Conservation (phyloP, 2,113 vertebrate genomes). For the Anolis sagrei region DNA sequence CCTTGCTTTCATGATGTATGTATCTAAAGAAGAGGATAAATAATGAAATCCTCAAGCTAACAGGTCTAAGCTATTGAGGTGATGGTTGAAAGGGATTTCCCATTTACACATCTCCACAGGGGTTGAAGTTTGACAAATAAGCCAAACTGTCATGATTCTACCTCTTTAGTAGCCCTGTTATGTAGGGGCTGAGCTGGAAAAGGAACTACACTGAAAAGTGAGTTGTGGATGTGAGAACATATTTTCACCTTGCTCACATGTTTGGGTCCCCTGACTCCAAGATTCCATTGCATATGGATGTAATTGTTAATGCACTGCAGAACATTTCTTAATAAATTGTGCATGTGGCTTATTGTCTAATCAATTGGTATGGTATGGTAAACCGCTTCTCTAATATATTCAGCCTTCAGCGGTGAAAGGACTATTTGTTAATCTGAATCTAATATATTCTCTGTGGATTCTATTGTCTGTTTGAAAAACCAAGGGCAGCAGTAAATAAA, state of each 20-base stretch:
- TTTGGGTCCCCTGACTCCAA: background rate
- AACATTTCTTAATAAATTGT: background rate
- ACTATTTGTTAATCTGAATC: conserved; percentile 14
- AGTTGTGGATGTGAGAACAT: background rate
- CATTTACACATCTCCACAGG: too few species aligned
- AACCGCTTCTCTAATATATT: conserved; percentile 36
- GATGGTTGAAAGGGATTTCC: too few species aligned
- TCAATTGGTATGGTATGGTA: rapidly evolving
- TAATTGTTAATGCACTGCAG: background rate
- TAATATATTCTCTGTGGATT: conserved; percentile 33
- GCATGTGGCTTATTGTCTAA: background rate
- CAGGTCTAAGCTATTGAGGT: too few species aligned
- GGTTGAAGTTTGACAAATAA: background rate
- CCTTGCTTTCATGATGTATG: background rate
- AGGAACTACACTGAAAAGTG: background rate
- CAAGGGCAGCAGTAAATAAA: background rate
- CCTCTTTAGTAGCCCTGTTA: too few species aligned
- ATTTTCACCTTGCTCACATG: too few species aligned
- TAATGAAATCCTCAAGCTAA: background rate
- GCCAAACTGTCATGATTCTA: too few species aligned
- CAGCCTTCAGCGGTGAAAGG: conserved; percentile 50
- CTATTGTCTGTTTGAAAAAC: conserved; percentile 40
- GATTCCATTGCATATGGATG: background rate
- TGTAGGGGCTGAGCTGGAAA: too few species aligned
- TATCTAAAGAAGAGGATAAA: conserved; percentile 36